Evolutionary conservation across 1,140 invertebrate genomes (phyloP), one percentile per base, ranked within the genome.

Genomic region (Dendrolimus kikuchii): DNA sequence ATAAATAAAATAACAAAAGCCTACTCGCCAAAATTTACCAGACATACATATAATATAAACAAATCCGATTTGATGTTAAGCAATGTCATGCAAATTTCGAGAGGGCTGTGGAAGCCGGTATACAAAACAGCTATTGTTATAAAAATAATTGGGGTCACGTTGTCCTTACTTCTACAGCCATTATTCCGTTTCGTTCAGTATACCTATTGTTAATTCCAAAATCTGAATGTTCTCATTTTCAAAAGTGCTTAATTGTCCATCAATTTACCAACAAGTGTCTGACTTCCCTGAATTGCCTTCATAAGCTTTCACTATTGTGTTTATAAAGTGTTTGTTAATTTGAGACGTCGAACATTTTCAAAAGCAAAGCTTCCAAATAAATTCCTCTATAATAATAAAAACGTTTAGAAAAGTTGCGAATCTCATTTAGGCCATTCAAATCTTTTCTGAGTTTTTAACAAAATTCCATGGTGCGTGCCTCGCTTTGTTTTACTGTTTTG

Each of bases 61-160:
- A 79, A 77, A 79, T 74, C 70, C 66, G 47, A 58, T 79, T 75
- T 68, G 62, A 59, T 68, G 60, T 70, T 68, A 68, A 61, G 64
- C 72, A 77, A 74, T 75, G 74, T 78, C 72, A 81, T 83, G 78
- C 71, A 84, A 84, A 84, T 81, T 80, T 73, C 60, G 69, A 58
- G 66, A 56, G 52, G 51, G 57, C 66, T 63, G 64, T 65, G 60
- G 64, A 70, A 62, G 70, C 66, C 66, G 65, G 53, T 58, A 57
- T 65, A 74, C 66, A 75, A 66, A 72, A 77, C 60, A 70, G 61
- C 68, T 66, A 77, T 81, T 81, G 78, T 80, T 77, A 68, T 68
- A 75, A 78, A 80, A 80, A 77, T 77, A 80, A 81, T 81, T 84
- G 75, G 67, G 70, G 70, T 79, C 69, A 65, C 64, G 59, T 59